These are phyloP conservation scores for Acyrthosiphon pisum DNA, from an alignment of 1,140 invertebrate species.

Conservation along the genomic window DNA sequence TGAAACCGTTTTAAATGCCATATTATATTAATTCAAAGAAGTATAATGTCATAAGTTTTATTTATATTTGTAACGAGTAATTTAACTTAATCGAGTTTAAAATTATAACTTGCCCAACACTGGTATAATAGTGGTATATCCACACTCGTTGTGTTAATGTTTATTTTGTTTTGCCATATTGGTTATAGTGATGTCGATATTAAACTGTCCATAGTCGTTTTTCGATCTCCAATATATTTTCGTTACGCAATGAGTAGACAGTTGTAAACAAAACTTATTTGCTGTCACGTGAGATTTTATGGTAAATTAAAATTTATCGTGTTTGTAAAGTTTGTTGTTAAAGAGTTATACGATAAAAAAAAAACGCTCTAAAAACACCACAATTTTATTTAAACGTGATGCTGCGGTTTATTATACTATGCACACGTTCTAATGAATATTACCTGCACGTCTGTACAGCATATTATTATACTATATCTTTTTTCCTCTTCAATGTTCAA, in stretches of 20 bases:
- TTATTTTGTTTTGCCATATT: background rate
- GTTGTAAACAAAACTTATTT: background rate
- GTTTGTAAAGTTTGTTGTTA: conserved; percentile 16
- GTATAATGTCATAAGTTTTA: background rate
- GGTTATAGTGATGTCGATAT: background rate
- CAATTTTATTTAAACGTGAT: background rate
- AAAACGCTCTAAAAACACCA: background rate
- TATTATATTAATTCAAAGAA: background rate
- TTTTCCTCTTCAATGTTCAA: background rate
- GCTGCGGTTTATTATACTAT: background rate
- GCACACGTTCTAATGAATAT: background rate
- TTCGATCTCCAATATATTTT: background rate
- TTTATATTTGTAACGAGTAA: background rate
- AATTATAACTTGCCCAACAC: background rate
- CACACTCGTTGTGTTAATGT: background rate
- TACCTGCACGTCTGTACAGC: background rate
- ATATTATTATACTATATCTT: background rate
- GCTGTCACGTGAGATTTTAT: background rate
- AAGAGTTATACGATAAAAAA: background rate
- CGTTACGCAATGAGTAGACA: background rate
- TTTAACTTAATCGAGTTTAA: background rate
- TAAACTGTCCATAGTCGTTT: background rate
- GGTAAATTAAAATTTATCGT: conserved; percentile 29
- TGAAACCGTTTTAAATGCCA: background rate
- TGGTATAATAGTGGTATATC: background rate